Conservation (phyloP, 35 echinoderm and acorn worm species). For the Apostichopus californicus region DNA sequence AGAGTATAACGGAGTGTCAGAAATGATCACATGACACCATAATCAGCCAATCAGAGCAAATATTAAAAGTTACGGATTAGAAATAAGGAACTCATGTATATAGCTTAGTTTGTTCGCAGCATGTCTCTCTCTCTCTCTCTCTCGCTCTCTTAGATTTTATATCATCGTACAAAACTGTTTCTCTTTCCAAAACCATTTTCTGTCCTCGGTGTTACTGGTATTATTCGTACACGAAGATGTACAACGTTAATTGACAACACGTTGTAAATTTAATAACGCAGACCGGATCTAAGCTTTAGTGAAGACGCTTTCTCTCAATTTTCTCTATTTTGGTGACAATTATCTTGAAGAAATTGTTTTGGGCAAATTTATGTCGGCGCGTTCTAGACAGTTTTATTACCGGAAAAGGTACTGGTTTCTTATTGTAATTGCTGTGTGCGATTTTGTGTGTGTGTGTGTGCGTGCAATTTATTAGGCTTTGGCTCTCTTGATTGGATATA, state of each 20-base stretch:
- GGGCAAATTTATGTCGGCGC: neutral
- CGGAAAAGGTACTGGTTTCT: neutral
- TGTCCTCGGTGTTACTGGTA: too few relatives aligned
- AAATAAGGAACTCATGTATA: too few relatives aligned
- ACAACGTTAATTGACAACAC: neutral
- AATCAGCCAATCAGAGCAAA: too few relatives aligned
- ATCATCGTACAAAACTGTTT: too few relatives aligned
- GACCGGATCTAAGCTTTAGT: neutral
- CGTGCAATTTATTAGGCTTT: neutral
- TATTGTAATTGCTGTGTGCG: neutral
- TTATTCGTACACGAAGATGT: neutral
- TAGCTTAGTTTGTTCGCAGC: too few relatives aligned
- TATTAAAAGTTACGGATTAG: too few relatives aligned
- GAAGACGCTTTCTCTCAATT: neutral
- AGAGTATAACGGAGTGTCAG: too few relatives aligned
- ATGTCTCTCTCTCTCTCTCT: too few relatives aligned
- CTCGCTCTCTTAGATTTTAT: too few relatives aligned
- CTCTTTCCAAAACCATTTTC: too few relatives aligned
- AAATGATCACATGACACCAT: too few relatives aligned
- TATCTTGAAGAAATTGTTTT: conserved; percentile 5
- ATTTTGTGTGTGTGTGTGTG: neutral
- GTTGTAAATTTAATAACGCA: neutral
- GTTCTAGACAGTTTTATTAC: conserved; percentile 8
- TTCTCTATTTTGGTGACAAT: neutral
- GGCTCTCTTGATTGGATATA: neutral